Conservation (phyloP, 37 sponge, comb jelly and placozoan species). For the Lycopodina hypogea region DNA sequence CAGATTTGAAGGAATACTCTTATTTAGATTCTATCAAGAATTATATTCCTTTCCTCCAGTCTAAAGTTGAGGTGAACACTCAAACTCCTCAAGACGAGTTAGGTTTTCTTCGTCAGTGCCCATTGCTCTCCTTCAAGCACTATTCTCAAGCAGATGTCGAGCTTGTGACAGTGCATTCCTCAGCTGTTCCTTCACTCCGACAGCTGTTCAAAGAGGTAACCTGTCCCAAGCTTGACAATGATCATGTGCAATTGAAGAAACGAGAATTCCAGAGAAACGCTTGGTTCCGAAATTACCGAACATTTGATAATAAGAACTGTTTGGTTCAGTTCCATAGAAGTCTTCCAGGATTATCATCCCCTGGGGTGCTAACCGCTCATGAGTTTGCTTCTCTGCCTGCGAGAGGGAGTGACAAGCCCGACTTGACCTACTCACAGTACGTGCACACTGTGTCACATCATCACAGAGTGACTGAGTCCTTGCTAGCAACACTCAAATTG, state of each 20-base stretch:
- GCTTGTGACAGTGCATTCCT: constrained; percentile 22
- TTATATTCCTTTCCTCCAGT: constrained; percentile 23
- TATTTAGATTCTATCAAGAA: constrained; percentile 27
- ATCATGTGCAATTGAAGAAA: constrained; percentile 20
- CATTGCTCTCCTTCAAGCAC: constrained; percentile 33
- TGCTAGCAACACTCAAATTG: constrained; percentile 14
- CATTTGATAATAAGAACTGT: constrained; percentile 6
- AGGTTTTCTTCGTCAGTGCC: constrained; percentile 26
- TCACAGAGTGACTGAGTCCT: constrained; percentile 39
- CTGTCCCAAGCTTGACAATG: constrained; percentile 21
- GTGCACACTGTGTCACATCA: constrained; percentile 57
- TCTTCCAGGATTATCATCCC: constrained; percentile 53
- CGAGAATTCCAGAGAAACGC: constrained; percentile 12
- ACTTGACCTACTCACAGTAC: constrained; percentile 37
- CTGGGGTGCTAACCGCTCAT: constrained; percentile 24
- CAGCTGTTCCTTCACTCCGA: neutral
- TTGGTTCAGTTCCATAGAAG: constrained; percentile 24
- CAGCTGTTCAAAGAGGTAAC: constrained; percentile 30
- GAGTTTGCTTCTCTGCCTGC: constrained; percentile 14
- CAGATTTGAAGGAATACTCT: neutral
- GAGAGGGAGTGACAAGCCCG: neutral
- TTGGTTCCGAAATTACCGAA: constrained; percentile 56
- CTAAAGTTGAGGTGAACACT: neutral
- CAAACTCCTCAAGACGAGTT: constrained; percentile 7
- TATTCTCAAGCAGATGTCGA: constrained; percentile 21